Conservation (phyloP, 1,140 invertebrate species). For the Branchinecta lindahli region DNA sequence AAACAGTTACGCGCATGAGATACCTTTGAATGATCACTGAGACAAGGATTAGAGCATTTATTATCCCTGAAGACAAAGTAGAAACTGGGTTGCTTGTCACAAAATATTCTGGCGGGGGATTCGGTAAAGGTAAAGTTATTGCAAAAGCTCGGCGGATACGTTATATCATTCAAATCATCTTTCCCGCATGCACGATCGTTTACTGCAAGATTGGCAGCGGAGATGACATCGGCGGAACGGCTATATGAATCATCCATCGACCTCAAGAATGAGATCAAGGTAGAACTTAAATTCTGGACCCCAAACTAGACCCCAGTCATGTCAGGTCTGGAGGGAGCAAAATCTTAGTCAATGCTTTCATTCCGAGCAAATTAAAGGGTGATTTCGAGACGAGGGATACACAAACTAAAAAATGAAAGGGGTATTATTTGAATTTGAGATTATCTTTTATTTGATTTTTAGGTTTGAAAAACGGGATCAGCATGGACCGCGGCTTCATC, state of each 20-base stretch:
- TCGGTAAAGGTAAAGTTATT: background rate
- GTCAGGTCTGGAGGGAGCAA: background rate
- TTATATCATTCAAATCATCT: background rate
- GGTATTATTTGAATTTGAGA: too few relatives aligned
- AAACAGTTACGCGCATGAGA: background rate
- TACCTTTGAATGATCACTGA: background rate
- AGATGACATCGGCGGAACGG: background rate
- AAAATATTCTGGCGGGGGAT: background rate
- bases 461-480: too few relatives aligned
- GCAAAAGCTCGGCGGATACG: background rate
- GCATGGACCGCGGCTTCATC: too few relatives aligned
- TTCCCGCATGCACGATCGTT: slow-evolving; percentile 3
- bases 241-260: background rate
- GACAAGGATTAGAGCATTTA: background rate
- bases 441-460: too few relatives aligned
- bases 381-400: background rate
- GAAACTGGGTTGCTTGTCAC: background rate
- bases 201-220: background rate
- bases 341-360: background rate
- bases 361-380: background rate
- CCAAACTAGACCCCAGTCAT: background rate
- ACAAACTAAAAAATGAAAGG: too few relatives aligned
- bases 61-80: background rate
- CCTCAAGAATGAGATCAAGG: background rate
- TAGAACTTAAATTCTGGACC: background rate